Conservation (phyloP, 2,888 invertebrate species). For the Diarsia rubi region DNA sequence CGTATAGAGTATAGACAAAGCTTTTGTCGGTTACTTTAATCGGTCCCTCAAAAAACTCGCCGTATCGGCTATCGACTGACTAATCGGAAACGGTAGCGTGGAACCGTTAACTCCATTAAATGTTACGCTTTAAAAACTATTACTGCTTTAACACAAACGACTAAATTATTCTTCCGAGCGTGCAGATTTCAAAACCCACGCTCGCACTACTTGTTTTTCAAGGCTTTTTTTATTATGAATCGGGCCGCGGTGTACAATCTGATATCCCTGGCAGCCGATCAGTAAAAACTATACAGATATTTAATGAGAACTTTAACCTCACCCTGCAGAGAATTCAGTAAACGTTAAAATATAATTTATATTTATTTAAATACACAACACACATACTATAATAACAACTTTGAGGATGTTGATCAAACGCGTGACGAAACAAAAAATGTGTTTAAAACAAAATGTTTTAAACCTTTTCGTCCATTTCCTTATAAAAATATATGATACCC, state of each 20-base stretch:
- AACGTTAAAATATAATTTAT: constrained; percentile 55
- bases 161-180: constrained; percentile 69
- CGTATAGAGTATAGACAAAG: constrained; percentile 54
- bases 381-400: constrained; percentile 36
- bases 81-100: constrained; percentile 68
- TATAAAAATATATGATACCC: constrained; percentile 27
- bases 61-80: constrained; percentile 32
- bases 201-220: constrained; percentile 74
- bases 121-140: constrained; percentile 69
- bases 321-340: constrained; percentile 53
- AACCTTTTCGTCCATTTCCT: constrained; percentile 36
- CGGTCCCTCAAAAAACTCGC: constrained; percentile 24
- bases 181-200: constrained; percentile 80
- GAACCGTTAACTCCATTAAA: constrained; percentile 68
- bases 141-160: constrained; percentile 71
- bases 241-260: constrained; percentile 71
- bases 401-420: constrained; percentile 46
- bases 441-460: constrained; percentile 33
- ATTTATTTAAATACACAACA: constrained; percentile 51
- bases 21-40: constrained; percentile 2
- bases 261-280: constrained; percentile 77
- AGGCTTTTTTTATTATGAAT: constrained; percentile 74
- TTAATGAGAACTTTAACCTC: constrained; percentile 81
- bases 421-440: constrained; percentile 32
- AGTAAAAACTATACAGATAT: constrained; percentile 75